These are phyloP conservation scores for Patiria pectinifera DNA, from an alignment of 53 echinoderm and acorn worm species.

Conservation along the genomic window DNA sequence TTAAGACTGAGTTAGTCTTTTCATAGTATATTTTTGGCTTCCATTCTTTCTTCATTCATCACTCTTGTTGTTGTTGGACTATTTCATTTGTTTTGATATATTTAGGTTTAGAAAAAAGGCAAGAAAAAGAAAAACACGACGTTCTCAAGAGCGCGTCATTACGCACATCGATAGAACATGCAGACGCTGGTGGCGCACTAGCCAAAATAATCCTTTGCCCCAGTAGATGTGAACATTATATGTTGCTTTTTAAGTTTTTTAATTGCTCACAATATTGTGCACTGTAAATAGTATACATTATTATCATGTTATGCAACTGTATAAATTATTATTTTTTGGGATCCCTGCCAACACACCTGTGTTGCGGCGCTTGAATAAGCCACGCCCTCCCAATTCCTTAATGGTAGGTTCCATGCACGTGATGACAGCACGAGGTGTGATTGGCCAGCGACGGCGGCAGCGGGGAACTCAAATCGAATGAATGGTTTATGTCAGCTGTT, in stretches of 20 bases:
- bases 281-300: too few species aligned
- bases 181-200: conserved; percentile 27
- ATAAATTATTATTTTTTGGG: background rate
- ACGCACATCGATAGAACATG: background rate
- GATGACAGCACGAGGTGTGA: background rate
- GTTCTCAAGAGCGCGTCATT: background rate
- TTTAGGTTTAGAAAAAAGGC: too few species aligned
- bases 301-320: background rate
- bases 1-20: too few species aligned
- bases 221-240: too few species aligned
- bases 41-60: too few species aligned
- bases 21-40: too few species aligned
- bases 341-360: conserved; percentile 53
- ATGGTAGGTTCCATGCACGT: conserved; percentile 45
- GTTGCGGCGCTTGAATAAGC: conserved; percentile 29
- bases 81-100: too few species aligned
- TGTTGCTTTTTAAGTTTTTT: too few species aligned
- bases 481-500: conserved; percentile 58
- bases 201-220: too few species aligned
- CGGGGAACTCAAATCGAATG: conserved; percentile 77
- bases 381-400: conserved; percentile 50
- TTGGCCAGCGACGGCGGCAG: conserved; percentile 53
- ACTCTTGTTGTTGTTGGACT: too few species aligned
- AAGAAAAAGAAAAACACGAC: too few species aligned
- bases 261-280: too few species aligned